A percentile compares a stretch with the other conserved stretches of the same genome.
Evolutionary conservation across 1,140 invertebrate genomes (phyloP).

Genomic region (Phymorhynchus buccinoides): DNA sequence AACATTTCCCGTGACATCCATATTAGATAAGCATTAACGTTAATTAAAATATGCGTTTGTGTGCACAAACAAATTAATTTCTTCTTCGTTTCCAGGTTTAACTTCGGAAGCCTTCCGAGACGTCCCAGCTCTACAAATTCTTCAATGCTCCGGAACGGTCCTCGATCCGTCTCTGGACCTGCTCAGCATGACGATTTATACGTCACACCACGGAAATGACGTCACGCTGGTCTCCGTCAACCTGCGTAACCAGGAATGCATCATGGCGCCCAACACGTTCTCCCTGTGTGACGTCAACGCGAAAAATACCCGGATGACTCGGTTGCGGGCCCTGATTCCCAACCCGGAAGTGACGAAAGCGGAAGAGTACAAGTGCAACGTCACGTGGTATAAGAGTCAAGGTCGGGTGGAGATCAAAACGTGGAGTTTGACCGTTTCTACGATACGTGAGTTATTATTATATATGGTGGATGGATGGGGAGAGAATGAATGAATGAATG

Average conservation of each 20-base stretch:
- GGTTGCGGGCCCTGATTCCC: conserved; percentile 14
- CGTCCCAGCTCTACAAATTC: conserved; percentile 12
- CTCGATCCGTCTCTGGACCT: conserved; percentile 2
- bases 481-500: too few species aligned
- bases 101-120: background rate
- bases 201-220: conserved; percentile 19
- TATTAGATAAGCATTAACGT: too few species aligned
- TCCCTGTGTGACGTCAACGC: conserved; percentile 17
- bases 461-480: background rate
- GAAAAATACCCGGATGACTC: conserved; percentile 24
- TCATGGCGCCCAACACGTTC: conserved; percentile 27
- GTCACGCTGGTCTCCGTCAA: conserved; percentile 27
- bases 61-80: too few species aligned
- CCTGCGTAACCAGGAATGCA: conserved; percentile 13
- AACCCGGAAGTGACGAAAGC: background rate
- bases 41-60: too few species aligned
- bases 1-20: too few species aligned
- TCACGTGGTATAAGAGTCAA: conserved; percentile 7
- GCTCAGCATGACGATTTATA: conserved; percentile 18
- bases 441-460: conserved; percentile 7
- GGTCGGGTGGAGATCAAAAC: background rate
- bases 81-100: conserved; percentile 23
- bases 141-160: background rate
- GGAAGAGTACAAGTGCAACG: conserved; percentile 22
- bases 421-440: conserved; percentile 5